Conservation (phyloP, 2,888 invertebrate genomes). For the Aphodius sticticus region DNA sequence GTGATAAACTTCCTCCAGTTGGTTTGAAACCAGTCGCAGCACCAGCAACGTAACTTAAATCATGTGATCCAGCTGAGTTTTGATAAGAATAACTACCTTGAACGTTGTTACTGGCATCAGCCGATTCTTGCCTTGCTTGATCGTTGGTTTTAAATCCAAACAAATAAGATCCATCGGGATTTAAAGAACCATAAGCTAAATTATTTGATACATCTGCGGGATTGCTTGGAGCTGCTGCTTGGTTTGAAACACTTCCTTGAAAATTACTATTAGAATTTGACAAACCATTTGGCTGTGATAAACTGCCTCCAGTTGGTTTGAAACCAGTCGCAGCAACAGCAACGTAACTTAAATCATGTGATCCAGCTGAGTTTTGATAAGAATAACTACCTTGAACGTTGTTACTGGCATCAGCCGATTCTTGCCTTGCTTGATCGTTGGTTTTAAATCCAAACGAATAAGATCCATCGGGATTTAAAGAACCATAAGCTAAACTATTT, state of each 20-base stretch:
- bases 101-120: constrained; percentile 75
- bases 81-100: constrained; percentile 77
- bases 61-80: constrained; percentile 44
- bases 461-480: constrained; percentile 36
- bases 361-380: constrained; percentile 43
- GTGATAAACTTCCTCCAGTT: constrained; percentile 51
- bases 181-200: constrained; percentile 14
- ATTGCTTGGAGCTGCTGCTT: too few relatives aligned
- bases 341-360: constrained; percentile 46
- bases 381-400: constrained; percentile 46
- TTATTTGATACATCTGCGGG: neutral
- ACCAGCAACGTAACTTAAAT: constrained; percentile 43
- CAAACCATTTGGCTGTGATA: constrained; percentile 34
- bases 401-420: constrained; percentile 44
- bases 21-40: constrained; percentile 46
- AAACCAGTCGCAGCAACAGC: constrained; percentile 52
- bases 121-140: constrained; percentile 64
- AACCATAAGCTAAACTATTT: constrained; percentile 14
- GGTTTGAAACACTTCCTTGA: too few relatives aligned
- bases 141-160: constrained; percentile 49
- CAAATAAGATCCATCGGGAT: constrained; percentile 49
- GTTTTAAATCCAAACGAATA: constrained; percentile 48
- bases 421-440: constrained; percentile 44
- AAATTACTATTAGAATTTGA: neutral
- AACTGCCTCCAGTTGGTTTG: constrained; percentile 46